Evolutionary conservation across 2,888 invertebrate genomes (phyloP), one percentile per base, ranked within the genome.

Genomic region (Lasioglossum malachurum): DNA sequence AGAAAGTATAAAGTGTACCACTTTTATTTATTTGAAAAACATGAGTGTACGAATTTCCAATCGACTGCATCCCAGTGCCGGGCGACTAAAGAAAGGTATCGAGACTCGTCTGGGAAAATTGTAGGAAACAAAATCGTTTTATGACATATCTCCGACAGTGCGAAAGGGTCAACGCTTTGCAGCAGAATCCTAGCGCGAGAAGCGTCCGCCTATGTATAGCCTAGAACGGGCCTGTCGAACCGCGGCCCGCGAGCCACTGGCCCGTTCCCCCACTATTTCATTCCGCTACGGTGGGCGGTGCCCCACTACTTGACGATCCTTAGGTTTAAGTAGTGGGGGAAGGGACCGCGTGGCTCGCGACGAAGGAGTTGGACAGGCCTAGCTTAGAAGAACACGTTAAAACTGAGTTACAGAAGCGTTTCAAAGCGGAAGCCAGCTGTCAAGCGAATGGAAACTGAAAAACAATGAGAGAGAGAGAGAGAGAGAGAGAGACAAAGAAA

Each of bases 371-470:
- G 46, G 46, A 46, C 46, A 46, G 46, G 16, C 16, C 46, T 46
- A 46, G 16, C 46, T 16, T 46, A 46, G 46, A 16, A 77, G 81
- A 76, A 82, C 73, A 83, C 74, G 82, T 80, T 72, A 75, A 84
- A 88, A 87, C 87, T 83, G 67, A 73, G 78, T 78, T 71, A 83
- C 67, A 67, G 76, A 89, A 89, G 89, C 90, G 75, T 88, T 78
- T 80, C 84, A 86, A 76, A 84, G 88, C 90, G 79, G 79, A 90
- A 89, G 90, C 64, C 31, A 64, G 64, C 89, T 86, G 53, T 88
- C 82, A 90, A 86, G 88, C 89, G 87, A 88, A 82, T 87, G 80
- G 79, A 86, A 84, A 79, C 72, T 75, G 74, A 86, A 85, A 79
- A 71, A 74, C 46, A 14, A 38, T 35, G 64, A 44, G 12, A 69